phyloP scores from a whole-genome alignment of 2,797 vertebrate genomes.

The Moxostoma hubbsi region DNA sequence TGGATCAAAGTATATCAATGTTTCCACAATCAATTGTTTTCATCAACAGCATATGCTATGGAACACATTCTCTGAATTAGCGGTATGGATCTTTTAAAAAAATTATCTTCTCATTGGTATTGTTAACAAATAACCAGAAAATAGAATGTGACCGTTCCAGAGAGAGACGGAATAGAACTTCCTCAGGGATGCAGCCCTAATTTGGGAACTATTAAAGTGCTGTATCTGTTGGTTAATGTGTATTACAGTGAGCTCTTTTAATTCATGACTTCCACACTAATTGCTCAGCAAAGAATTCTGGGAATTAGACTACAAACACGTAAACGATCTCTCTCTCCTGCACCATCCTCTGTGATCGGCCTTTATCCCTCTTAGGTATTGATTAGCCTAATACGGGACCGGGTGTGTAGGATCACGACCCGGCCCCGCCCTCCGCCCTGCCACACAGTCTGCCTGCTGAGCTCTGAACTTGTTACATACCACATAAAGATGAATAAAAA shows the following conservation, averaged over 20 bases:
- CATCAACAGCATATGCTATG: conserved; percentile 58
- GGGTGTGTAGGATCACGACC: no score
- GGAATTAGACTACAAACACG: conserved; percentile 19
- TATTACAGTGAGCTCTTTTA: conserved; percentile 51
- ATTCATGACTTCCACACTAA: conserved; percentile 54
- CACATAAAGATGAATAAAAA: not conserved
- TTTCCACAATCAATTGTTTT: conserved; percentile 60
- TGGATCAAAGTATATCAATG: no score
- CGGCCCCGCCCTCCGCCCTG: no score
- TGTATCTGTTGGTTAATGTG: conserved; percentile 56
- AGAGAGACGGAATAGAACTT: conserved; percentile 41
- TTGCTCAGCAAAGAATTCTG: conserved; percentile 54
- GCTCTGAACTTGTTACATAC: no score
- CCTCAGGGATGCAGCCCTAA: conserved; percentile 55
- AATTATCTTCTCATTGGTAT: conserved; percentile 56
- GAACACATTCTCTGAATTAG: conserved; percentile 61
- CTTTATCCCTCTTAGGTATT: no score
- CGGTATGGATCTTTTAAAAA: conserved; percentile 58
- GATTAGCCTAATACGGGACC: no score
- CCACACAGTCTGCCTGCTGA: no score
- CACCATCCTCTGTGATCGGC: no score
- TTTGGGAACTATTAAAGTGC: conserved; percentile 58
- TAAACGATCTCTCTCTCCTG: no score
- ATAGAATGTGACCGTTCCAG: conserved; percentile 61
- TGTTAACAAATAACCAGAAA: conserved; percentile 64